These are phyloP conservation scores for Microplitis demolitor DNA, from an alignment of 1,140 invertebrate genomes.

Conservation along the genomic window DNA sequence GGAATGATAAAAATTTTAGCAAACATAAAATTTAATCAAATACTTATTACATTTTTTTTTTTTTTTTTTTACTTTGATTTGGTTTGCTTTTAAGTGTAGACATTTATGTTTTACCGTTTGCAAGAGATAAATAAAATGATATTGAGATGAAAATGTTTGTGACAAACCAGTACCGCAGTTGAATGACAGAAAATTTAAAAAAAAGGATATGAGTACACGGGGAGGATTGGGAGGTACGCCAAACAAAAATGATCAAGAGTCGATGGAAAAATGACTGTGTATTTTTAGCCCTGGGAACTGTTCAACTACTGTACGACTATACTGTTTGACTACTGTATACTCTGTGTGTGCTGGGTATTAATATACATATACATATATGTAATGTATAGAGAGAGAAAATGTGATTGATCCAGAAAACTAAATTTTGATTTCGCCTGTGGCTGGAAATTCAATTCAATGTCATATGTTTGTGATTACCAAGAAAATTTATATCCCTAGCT, in stretches of 20 bases:
- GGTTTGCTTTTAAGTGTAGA: not conserved
- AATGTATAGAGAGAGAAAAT: not conserved
- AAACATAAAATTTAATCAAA: too few species aligned
- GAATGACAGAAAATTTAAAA: not conserved
- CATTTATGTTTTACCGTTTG: not conserved
- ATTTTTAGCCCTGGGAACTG: not conserved
- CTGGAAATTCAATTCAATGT: conserved; percentile 7
- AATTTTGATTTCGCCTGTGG: not conserved
- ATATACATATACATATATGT: not conserved
- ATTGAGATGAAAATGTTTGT: conserved; percentile 7
- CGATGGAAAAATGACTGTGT: too few species aligned
- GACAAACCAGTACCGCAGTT: not conserved
- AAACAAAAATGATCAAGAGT: not conserved
- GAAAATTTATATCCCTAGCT: conserved; percentile 19
- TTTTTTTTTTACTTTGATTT: too few species aligned
- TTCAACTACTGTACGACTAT: not conserved
- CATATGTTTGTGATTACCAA: conserved; percentile 15
- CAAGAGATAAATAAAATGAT: not conserved
- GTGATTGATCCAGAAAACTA: too few species aligned
- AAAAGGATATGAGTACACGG: not conserved
- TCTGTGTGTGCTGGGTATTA: not conserved
- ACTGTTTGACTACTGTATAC: not conserved
- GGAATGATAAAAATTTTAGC: too few species aligned
- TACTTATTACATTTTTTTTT: too few species aligned
- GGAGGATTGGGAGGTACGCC: not conserved